phyloP scores from a whole-genome alignment of 2,113 vertebrate species.

The Ceyx melanurus region DNA sequence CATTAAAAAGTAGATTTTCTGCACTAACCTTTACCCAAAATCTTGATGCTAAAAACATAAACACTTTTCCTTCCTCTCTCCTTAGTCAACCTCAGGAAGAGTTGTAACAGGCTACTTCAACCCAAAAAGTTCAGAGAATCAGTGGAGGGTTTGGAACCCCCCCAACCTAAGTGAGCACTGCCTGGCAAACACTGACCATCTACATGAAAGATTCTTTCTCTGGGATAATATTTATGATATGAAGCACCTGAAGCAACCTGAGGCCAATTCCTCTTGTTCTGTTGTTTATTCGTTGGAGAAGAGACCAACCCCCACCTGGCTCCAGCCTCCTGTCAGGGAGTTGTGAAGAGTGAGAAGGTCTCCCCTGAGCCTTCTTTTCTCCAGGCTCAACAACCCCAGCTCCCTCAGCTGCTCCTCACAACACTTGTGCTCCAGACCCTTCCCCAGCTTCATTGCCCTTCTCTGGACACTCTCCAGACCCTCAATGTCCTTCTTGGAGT shows the following conservation, averaged over 20 bases:
- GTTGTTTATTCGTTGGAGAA: no score
- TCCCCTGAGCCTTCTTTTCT: no score
- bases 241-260: neutral
- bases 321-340: no score
- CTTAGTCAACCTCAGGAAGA: neutral
- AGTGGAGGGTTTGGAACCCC: neutral
- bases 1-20: neutral
- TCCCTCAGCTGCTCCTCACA: no score
- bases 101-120: neutral
- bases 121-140: neutral
- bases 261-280: no score
- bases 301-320: no score
- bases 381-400: no score
- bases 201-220: neutral
- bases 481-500: no score
- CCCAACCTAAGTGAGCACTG: neutral
- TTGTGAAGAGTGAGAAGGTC: no score
- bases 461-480: no score
- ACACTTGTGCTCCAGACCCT: no score
- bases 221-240: neutral
- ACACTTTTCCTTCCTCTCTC: neutral
- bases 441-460: no score
- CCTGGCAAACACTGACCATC: rapidly evolving
- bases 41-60: neutral
- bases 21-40: neutral